Base-by-base conservation (phyloP, 53 echinoderm and acorn worm species). In the Temnopleurus reevesii region DNA sequence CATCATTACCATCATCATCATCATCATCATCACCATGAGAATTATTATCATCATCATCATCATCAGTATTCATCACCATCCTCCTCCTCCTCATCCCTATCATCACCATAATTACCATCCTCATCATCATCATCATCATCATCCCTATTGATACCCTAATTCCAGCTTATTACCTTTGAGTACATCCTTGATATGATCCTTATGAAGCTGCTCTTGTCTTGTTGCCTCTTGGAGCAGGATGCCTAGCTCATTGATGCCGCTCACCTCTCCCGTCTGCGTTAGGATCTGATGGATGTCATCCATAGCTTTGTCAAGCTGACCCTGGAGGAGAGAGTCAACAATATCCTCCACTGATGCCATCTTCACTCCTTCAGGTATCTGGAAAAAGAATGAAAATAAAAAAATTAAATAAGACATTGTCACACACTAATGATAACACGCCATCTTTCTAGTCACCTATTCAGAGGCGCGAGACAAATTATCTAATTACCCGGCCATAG, bases 251-350 rank as follows among this genome's bases (percentile, higher is more conserved):
- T 85, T 18, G 55, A 90, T 46, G 19, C 46, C 55, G 41, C 43
- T 31, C 21, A 89, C 77, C 80, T 89, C 90, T 35, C 90, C 92
- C 4, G 90, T 85, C n/a, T 61, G n/a, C 12, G 57, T 77, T 31
- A 92, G 81, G 41, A 91, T 51, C 8, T 71, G 51, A n/a, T 66
- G 66, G 53, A 87, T 87, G 51, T 87, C 33, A 6, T 51, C 53
- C 88, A 87, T 66, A 30, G 88, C 65, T 1, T 8, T 49, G 19
- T 87, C 88, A 13, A 66, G 30, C 21, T 87, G 88, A 4, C 88
- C 88, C 53, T 87, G 53, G 15, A 87, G 88, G 27, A 87, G 88
- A 53, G 27, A 47, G 76, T 87, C 88, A 12, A 87, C 71, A n/a
- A 87, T 35, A 31, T 53, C 46, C 35, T 87, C 88, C 1, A 87